Conservation (phyloP, 2,113 vertebrate species). For the Meles meles region DNA sequence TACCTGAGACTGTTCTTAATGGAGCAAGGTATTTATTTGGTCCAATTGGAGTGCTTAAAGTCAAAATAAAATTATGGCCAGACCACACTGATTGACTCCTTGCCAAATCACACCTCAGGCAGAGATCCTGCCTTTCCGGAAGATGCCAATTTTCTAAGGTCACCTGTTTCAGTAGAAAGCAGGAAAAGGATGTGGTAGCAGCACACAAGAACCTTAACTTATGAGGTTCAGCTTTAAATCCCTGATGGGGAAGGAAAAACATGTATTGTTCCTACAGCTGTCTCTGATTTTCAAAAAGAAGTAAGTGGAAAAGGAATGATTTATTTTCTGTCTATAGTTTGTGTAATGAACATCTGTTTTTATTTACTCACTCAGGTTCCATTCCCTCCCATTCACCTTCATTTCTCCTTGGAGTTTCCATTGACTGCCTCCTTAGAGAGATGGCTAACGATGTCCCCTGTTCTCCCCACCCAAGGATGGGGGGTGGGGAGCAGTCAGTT, state of each 20-base stretch:
- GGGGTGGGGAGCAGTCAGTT: too few relatives aligned
- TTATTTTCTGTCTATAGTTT: background rate
- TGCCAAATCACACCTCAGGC: conserved; percentile 40
- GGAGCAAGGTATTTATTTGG: conserved; percentile 45
- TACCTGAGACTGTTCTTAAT: conserved; percentile 41
- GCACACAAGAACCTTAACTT: background rate
- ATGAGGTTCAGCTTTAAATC: background rate
- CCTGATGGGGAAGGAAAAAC: background rate
- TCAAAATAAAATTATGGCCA: conserved; percentile 56
- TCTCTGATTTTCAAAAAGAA: conserved; percentile 13
- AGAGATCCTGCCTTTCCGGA: background rate
- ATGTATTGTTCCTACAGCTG: background rate
- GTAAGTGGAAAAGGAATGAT: background rate
- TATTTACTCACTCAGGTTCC: background rate
- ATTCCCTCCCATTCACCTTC: background rate
- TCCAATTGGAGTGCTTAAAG: conserved; percentile 42
- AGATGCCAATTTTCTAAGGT: conserved; percentile 16
- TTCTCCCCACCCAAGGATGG: background rate
- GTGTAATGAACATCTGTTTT: background rate
- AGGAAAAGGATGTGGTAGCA: background rate
- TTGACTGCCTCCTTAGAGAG: background rate
- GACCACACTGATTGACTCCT: background rate
- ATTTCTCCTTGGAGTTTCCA: background rate
- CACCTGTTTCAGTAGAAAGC: background rate
- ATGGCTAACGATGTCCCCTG: background rate